These are phyloP conservation scores for Stenodera caucasica DNA, from an alignment of 2,888 invertebrate species.

Conservation along the genomic window DNA sequence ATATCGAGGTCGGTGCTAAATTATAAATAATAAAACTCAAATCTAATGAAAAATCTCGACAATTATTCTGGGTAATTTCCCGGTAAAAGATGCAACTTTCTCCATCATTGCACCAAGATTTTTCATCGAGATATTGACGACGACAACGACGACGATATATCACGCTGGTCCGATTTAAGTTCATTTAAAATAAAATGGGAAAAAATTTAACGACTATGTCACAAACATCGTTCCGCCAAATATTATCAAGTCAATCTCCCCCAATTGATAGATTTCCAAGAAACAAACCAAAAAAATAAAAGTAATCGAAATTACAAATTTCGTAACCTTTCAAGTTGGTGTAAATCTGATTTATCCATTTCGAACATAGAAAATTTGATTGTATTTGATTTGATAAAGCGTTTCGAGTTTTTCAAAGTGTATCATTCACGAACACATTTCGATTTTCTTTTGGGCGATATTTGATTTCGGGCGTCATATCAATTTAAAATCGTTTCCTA, in stretches of 20 bases:
- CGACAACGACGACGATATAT: constrained; percentile 31
- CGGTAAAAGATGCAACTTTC: constrained; percentile 5
- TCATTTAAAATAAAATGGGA: constrained; percentile 25
- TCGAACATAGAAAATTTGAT: constrained; percentile 21
- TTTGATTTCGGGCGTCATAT: constrained; percentile 6
- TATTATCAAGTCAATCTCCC: constrained; percentile 16
- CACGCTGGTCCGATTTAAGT: constrained; percentile 31
- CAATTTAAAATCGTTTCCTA: constrained; percentile 4
- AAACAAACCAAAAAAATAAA: constrained; percentile 15
- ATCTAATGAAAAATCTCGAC: background rate
- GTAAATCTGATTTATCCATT: constrained; percentile 27
- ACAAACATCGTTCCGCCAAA: constrained; percentile 27
- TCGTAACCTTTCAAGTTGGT: constrained; percentile 23
- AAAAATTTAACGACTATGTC: constrained; percentile 26
- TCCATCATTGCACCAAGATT: background rate
- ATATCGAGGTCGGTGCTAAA: background rate
- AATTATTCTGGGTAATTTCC: background rate
- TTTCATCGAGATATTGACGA: constrained; percentile 14
- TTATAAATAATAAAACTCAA: background rate
- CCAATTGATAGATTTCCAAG: constrained; percentile 7
- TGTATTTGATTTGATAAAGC: constrained; percentile 25
- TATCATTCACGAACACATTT: constrained; percentile 12
- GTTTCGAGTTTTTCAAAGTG: constrained; percentile 21
- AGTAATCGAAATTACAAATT: constrained; percentile 21
- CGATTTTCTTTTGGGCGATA: constrained; percentile 8